Evolutionary conservation across 2,888 invertebrate genomes (phyloP), one percentile per base, ranked within the genome.

Genomic region (Polyommatus iphigenia): DNA sequence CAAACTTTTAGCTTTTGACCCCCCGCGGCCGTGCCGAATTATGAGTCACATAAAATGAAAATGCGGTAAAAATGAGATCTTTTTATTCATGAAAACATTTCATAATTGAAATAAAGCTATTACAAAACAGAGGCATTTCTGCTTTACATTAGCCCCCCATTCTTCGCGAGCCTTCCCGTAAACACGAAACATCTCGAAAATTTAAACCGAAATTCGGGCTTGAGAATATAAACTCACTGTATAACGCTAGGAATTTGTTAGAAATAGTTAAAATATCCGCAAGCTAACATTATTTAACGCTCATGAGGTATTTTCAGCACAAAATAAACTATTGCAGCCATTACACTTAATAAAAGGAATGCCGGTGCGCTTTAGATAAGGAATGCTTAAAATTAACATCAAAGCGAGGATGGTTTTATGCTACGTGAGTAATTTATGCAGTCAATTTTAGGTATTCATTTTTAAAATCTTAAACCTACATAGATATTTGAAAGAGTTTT

Each of bases 221-320:
- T 6, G 67, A 32, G 67, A 67, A 29, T 67, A 29, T 67, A 29
- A 67, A 67, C 29, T 67, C 29, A 32, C 29, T 67, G 29, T 32
- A 67, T 67, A 32, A 67, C 67, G 67, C 29, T 67, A 67, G 67
- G 67, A 32, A 67, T 67, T 67, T 32, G 75, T 29, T 73, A 41
- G 13, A 54, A 75, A 75, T 29, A 75, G 50, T 75, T 75, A 18
- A 24, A 75, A 75, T 75, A 29, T 46, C 29, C 54, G 75, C 24
- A 54, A 29, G 73, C 46, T 46, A 73, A 46, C 46, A 50, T 75
- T 54, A 75, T 75, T 75, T 75, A 50, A 29, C 29, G 24, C 6
- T 73, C 50, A 29, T 50, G 50, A 75, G 75, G 75, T 46, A 75
- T 75, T 75, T 75, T 50, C 75, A 75, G 72, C 41, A 41, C 72